Percentiles rank a stretch among this genome's conserved stretches.
phyloP scores from a whole-genome alignment of 2,888 invertebrate genomes.

The Drosophila cognata region DNA sequence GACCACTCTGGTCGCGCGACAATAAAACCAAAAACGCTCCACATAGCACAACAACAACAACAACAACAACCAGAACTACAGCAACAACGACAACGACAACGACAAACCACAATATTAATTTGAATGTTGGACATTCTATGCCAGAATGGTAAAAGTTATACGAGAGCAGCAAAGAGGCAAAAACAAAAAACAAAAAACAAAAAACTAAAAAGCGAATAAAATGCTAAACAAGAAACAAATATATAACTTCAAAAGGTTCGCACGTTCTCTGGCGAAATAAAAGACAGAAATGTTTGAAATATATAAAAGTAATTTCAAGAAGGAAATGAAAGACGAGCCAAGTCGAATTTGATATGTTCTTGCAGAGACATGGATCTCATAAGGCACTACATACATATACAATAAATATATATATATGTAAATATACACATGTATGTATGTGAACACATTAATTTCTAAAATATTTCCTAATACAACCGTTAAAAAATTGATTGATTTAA shows the following conservation, averaged over 20 bases:
- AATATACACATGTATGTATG: neutral
- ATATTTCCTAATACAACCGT: neutral
- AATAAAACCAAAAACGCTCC: conserved; percentile 26
- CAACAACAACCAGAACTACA: conserved; percentile 17
- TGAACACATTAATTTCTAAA: too few relatives aligned
- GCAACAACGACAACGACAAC: conserved; percentile 11
- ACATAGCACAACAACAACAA: conserved; percentile 17
- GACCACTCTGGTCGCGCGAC: conserved; percentile 47
- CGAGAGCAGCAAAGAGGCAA: conserved; percentile 38
- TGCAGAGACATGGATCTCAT: neutral
- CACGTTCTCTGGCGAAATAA: conserved; percentile 58
- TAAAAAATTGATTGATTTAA: neutral
- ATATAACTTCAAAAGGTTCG: conserved; percentile 33
- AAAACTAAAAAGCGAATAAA: conserved; percentile 3
- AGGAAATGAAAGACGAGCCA: conserved; percentile 12
- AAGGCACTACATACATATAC: neutral
- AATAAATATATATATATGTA: neutral
- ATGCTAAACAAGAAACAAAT: conserved; percentile 12
- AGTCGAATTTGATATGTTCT: conserved; percentile 38
- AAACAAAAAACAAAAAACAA: neutral
- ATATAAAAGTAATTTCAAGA: conserved; percentile 35
- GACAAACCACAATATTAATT: conserved; percentile 51
- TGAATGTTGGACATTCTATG: conserved; percentile 70
- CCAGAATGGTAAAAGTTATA: conserved; percentile 65
- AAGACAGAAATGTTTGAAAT: conserved; percentile 32